Conservation (phyloP, 2,888 invertebrate species). For the Isoperla grammatica region DNA sequence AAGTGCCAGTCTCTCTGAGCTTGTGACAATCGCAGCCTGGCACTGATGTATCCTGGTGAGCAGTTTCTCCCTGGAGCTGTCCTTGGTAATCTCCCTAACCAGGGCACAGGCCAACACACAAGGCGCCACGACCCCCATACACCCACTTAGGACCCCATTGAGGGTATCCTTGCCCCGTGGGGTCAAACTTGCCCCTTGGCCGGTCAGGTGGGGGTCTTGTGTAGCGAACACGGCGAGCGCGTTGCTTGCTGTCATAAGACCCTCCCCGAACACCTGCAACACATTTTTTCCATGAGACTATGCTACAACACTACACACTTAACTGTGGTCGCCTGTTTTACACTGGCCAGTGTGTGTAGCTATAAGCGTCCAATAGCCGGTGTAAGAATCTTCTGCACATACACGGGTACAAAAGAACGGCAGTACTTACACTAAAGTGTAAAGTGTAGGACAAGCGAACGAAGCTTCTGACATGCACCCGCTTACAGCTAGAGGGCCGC, state of each 20-base stretch:
- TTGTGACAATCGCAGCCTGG: constrained; percentile 24
- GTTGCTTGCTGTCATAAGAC: constrained; percentile 38
- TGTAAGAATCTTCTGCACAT: too few relatives aligned
- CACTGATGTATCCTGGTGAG: constrained; percentile 25
- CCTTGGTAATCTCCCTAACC: constrained; percentile 36
- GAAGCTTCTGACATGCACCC: too few relatives aligned
- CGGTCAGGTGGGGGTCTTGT: constrained; percentile 38
- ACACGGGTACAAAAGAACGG: too few relatives aligned
- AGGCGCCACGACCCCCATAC: constrained; percentile 40
- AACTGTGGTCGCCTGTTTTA: too few relatives aligned
- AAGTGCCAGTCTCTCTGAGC: constrained; percentile 18
- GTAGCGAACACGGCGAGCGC: constrained; percentile 39
- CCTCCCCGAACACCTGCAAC: constrained; percentile 39
- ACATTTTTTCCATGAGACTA: too few relatives aligned
- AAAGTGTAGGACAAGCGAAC: too few relatives aligned
- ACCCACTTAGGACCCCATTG: constrained; percentile 39
- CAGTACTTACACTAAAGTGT: too few relatives aligned
- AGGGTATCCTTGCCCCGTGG: constrained; percentile 36
- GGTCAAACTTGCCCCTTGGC: constrained; percentile 37
- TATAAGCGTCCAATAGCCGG: too few relatives aligned
- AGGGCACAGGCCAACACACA: constrained; percentile 40
- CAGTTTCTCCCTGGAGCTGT: constrained; percentile 5
- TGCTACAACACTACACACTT: too few relatives aligned
- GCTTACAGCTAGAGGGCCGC: too few relatives aligned
- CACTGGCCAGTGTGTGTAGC: too few relatives aligned